Percentiles rank a stretch among this genome's conserved stretches.
Conservation (phyloP, 1,140 invertebrate species). For the Bombyx mori region ASM3026992v2 NC_085129.1:2171501-2172000, state of each 20-base stretch:
- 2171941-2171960: slow-evolving; percentile 62
- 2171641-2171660: not conserved
- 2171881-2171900: slow-evolving; percentile 50
- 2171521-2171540: slow-evolving; percentile 4
- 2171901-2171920: slow-evolving; percentile 55
- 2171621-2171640: slow-evolving; percentile 3
- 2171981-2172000: slow-evolving; percentile 30
- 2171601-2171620: slow-evolving; percentile 6
- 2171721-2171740: not conserved
- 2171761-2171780: slow-evolving; percentile 6
- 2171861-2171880: slow-evolving; percentile 45
- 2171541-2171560: not conserved
- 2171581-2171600: slow-evolving; percentile 16
- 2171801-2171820: slow-evolving; percentile 18
- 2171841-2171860: slow-evolving; percentile 64
- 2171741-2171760: not conserved
- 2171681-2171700: not conserved
- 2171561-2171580: slow-evolving; percentile 16
- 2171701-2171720: not conserved
- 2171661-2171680: not conserved
- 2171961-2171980: slow-evolving; percentile 36
- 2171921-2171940: slow-evolving; percentile 49
- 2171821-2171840: slow-evolving; percentile 42
- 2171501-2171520: slow-evolving; percentile 32
- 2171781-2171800: slow-evolving; percentile 15